phyloP scores from a whole-genome alignment of 2,113 vertebrate species.

The Spheniscus mendiculus region DNA sequence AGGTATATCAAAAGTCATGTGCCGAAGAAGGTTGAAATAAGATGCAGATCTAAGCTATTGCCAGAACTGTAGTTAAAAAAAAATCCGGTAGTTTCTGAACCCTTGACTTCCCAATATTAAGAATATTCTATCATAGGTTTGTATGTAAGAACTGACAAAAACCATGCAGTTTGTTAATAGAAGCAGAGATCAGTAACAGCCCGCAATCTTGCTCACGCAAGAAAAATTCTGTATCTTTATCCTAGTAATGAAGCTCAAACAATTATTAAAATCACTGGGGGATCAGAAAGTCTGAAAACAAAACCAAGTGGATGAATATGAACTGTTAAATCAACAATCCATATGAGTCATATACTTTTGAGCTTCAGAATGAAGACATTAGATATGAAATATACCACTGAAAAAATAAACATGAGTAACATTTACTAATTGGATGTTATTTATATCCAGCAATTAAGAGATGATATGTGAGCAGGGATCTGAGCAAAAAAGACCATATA shows the following conservation, averaged over 20 bases:
- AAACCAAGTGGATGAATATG: neutral
- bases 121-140: neutral
- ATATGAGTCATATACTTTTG: neutral
- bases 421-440: neutral
- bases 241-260: neutral
- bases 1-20: neutral
- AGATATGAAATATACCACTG: neutral
- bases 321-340: neutral
- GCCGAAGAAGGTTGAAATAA: neutral
- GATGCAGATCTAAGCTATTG: neutral
- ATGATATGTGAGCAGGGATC: neutral
- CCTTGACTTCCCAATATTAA: neutral
- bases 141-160: neutral
- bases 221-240: neutral
- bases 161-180: neutral
- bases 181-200: neutral
- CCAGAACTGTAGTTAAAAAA: neutral
- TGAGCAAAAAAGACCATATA: neutral
- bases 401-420: neutral
- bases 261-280: neutral
- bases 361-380: neutral
- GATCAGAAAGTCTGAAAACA: neutral
- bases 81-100: neutral
- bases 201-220: neutral
- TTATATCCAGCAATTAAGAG: neutral